Base-by-base conservation (phyloP, 2,113 vertebrate species). In the Phylloscopus trochilus region DNA sequence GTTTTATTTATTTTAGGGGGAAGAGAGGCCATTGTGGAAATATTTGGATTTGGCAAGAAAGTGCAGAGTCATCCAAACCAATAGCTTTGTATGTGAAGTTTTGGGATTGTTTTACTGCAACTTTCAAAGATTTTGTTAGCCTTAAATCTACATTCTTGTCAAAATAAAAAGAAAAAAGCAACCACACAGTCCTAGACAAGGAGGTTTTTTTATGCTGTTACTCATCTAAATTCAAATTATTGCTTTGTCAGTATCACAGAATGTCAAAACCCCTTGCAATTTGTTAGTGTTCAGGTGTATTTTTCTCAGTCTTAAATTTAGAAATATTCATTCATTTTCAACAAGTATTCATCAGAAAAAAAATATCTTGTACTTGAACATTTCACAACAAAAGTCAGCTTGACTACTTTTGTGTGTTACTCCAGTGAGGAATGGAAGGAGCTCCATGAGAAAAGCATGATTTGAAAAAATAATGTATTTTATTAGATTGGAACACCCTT, bases 381-480 rank as follows among this genome's bases (percentile, higher is more conserved):
- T 11, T 24, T 23, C 24, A 44, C 33, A 69, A 30, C 8, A 44
- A 21, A 94, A 83, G 5, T 77, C 17, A 82, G 2, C 18, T 56
- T 1, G 2, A 41, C 39, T 66, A 14, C 8, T 75, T 87, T 74
- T 12, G 66, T 23, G 9, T 44, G 15, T 9, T 44, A 13, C 7
- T 63, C 9, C 19, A 33, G 22, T 37, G n/a, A 88, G 58, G 18
- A 52, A 59, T 15, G 17, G 9, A 84, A 89, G 17, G 10, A 82
- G 2, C 2, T 55, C 11, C 19, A 79, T 15, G 6, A 85, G 10
- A 68, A 93, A 93, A 73, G 26, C 7, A 12, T 0, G 0, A 51
- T 85, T 55, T 55, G 7, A 64, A 56, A 78, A 27, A 23, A 47
- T 15, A 10, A 30, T 11, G 3, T 46, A 16, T 56, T 84, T 66